phyloP scores from a whole-genome alignment of 1,140 invertebrate genomes.

The Heliconius himera region DNA sequence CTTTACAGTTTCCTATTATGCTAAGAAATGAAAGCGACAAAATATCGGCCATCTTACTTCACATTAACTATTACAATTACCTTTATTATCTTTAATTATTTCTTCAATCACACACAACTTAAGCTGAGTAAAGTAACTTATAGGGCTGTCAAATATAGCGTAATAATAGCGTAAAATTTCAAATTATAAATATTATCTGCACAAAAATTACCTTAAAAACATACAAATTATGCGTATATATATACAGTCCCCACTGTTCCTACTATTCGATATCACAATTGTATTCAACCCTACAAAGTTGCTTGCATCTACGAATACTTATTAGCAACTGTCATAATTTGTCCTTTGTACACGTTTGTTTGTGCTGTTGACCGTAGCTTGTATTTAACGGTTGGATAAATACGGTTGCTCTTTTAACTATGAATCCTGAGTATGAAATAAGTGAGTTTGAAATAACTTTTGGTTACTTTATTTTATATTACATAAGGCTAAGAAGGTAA shows the following conservation, averaged over 20 bases:
- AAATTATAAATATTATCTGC: too few species aligned
- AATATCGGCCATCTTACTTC: too few species aligned
- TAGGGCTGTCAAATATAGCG: too few species aligned
- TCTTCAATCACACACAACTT: too few species aligned
- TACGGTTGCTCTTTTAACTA: background rate
- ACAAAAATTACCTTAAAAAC: background rate
- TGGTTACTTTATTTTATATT: background rate
- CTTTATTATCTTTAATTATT: too few species aligned
- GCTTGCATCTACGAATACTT: constrained; percentile 34
- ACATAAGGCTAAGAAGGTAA: background rate
- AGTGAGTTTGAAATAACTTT: background rate
- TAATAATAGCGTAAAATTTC: too few species aligned
- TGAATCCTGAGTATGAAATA: background rate
- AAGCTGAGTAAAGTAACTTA: too few species aligned
- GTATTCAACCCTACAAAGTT: constrained; percentile 21
- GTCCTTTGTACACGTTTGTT: constrained; percentile 40
- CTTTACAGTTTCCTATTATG: too few species aligned
- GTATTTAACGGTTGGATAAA: constrained; percentile 28
- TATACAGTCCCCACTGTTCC: background rate
- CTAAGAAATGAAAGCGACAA: too few species aligned
- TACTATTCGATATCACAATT: constrained; percentile 26
- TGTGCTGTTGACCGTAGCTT: constrained; percentile 35
- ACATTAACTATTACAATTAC: too few species aligned
- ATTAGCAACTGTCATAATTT: constrained; percentile 50
- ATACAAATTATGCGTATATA: background rate